Evolutionary conservation across 2,113 vertebrate genomes (phyloP).

Genomic region (Sinocyclocheilus anophthalmus): DNA sequence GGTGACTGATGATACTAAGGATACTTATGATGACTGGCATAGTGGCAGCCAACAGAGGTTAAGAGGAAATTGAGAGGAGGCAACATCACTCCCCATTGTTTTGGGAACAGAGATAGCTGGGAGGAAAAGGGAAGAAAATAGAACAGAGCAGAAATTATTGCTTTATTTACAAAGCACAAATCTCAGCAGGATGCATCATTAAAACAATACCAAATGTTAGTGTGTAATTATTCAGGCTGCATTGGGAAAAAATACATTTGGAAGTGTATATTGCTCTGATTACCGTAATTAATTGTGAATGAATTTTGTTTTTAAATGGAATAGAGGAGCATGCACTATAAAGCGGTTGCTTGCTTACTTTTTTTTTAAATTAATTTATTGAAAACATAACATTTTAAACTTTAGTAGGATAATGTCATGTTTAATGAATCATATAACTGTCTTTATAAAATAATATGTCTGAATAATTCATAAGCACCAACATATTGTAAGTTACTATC

Average conservation of each 20-base stretch:
- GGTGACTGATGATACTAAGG: slow-evolving; percentile 42
- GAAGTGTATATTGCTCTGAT: slow-evolving; percentile 15
- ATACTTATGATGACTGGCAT: slow-evolving; percentile 21
- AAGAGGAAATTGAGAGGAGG: neutral
- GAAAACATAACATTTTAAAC: neutral
- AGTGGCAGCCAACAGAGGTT: slow-evolving; percentile 16
- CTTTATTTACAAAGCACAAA: neutral
- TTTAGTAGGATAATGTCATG: neutral
- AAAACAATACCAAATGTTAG: neutral
- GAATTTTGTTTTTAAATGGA: neutral
- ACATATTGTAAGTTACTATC: neutral
- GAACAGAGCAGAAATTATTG: neutral
- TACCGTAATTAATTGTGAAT: slow-evolving; percentile 22
- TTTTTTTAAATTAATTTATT: neutral
- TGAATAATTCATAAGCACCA: neutral
- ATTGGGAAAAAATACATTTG: slow-evolving; percentile 24
- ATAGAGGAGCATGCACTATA: neutral
- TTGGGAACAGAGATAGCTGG: neutral
- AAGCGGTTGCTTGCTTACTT: neutral
- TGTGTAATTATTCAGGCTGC: neutral
- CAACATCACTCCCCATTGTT: neutral
- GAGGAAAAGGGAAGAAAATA: neutral
- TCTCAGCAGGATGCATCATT: slow-evolving; percentile 12
- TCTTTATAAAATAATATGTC: neutral
- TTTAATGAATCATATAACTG: neutral